phyloP scores from a whole-genome alignment of 53 echinoderm and acorn worm species.

The Pentamera pediparva region DNA sequence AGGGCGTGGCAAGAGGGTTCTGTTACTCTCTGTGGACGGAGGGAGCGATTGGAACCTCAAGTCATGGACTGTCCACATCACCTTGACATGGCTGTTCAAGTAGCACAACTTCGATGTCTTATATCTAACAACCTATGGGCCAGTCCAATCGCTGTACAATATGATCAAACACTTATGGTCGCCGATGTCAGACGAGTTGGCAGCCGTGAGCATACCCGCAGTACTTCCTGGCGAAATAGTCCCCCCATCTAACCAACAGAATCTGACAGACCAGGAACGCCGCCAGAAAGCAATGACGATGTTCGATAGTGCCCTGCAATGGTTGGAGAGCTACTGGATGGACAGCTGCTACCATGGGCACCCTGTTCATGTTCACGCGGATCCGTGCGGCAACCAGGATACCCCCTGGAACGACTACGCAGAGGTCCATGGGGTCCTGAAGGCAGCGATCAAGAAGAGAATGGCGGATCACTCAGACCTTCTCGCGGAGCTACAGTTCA shows the following conservation, averaged over 20 bases:
- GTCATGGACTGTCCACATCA: too few relatives aligned
- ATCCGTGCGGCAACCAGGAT: neutral
- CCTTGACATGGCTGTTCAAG: neutral
- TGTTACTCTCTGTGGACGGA: too few relatives aligned
- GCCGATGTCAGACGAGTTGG: neutral
- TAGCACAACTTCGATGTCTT: neutral
- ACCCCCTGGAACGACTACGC: neutral
- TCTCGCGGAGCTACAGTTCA: too few relatives aligned
- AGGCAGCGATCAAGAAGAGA: neutral
- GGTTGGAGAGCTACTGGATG: neutral
- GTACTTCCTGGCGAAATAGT: neutral
- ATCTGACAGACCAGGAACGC: neutral
- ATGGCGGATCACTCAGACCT: too few relatives aligned
- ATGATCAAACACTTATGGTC: neutral
- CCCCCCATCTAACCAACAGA: neutral
- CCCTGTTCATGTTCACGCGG: neutral
- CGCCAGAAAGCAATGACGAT: neutral
- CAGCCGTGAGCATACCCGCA: neutral
- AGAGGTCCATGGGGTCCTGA: neutral
- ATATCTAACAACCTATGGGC: neutral
- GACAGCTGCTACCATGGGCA: neutral
- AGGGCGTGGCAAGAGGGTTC: too few relatives aligned
- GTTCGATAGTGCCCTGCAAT: neutral
- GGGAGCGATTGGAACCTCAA: neutral
- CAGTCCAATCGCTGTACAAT: neutral